These are phyloP conservation scores for Coenonympha arcania DNA, from an alignment of 2,888 invertebrate species.

Conservation along the genomic window DNA sequence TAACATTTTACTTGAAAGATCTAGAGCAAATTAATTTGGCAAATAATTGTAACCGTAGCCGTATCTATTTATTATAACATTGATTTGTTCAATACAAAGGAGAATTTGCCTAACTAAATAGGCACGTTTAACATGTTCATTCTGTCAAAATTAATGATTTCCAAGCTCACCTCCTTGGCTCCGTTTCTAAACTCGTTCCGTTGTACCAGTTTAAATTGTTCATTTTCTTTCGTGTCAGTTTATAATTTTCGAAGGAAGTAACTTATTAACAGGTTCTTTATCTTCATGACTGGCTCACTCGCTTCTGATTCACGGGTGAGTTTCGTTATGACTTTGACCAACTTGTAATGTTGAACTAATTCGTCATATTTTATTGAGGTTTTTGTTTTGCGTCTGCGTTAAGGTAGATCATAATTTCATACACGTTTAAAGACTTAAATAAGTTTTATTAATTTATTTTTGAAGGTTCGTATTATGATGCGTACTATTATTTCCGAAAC, in stretches of 20 bases:
- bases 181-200: constrained; percentile 1
- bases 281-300: constrained; percentile 38
- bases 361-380: constrained; percentile 15
- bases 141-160: constrained; percentile 8
- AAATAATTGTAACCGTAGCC: neutral
- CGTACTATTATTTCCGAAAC: neutral
- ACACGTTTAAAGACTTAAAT: no score
- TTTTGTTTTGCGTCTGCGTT: constrained; percentile 1
- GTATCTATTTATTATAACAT: no score
- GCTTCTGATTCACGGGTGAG: constrained; percentile 49
- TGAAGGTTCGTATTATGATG: no score
- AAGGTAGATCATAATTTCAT: no score
- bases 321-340: no score
- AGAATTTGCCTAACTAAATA: constrained; percentile 13
- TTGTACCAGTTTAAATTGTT: constrained; percentile 29
- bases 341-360: constrained; percentile 19
- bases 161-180: neutral
- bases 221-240: constrained; percentile 44
- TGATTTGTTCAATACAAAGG: neutral
- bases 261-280: constrained; percentile 57
- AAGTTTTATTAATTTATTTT: no score
- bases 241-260: constrained; percentile 54
- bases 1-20: neutral
- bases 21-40: neutral
- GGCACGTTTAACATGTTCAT: neutral